A percentile compares a stretch with the other conserved stretches of the same genome.
These are phyloP conservation scores for Aphis gossypii DNA, from an alignment of 1,140 invertebrate genomes.

Conservation along the genomic window DNA sequence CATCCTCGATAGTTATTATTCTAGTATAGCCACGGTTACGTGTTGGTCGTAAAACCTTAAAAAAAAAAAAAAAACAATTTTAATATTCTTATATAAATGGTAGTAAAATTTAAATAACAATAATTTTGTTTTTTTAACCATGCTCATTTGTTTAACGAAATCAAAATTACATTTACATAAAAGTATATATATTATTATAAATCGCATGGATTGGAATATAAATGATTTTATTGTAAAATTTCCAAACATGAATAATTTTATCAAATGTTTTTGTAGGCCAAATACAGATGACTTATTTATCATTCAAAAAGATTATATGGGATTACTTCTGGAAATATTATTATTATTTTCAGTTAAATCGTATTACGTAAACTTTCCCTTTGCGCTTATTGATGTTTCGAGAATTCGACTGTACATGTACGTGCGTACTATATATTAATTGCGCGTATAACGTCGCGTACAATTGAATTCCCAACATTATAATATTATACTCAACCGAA, in stretches of 20 bases:
- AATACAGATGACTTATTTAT: not conserved
- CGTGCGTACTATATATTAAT: not conserved
- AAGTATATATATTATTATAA: not conserved
- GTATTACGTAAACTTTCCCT: not conserved
- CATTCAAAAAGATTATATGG: not conserved
- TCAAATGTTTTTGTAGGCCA: not conserved
- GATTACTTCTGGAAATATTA: not conserved
- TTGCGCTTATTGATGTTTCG: not conserved
- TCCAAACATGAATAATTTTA: not conserved
- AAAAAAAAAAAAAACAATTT: conserved; percentile 5
- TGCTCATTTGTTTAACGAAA: conserved; percentile 27
- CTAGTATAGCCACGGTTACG: not conserved
- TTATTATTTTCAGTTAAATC: not conserved
- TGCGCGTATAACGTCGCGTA: not conserved
- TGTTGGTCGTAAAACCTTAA: not conserved
- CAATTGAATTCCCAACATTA: not conserved
- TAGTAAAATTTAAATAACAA: conserved; percentile 27
- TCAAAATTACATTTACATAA: conserved; percentile 24
- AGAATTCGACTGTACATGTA: not conserved
- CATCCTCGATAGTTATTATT: conserved; percentile 16
- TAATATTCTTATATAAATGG: conserved; percentile 27
- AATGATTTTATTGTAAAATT: not conserved
- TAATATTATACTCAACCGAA: not conserved
- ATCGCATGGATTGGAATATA: conserved; percentile 15
- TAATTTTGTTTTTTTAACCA: not conserved